Evolutionary conservation across 2,113 vertebrate species (phyloP).

Genomic region (Microcebus ravelobensis): DNA sequence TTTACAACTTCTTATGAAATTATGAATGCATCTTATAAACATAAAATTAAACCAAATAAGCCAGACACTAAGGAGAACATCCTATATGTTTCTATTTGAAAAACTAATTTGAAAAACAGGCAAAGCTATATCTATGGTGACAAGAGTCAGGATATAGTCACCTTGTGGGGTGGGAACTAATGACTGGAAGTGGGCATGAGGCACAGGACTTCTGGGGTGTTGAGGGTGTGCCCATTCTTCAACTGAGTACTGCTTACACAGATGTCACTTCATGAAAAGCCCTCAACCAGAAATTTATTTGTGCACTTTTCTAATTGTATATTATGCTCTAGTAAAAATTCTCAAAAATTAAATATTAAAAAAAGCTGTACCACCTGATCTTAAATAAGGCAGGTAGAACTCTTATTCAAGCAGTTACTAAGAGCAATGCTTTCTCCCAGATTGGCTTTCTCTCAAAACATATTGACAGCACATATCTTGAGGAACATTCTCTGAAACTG

Average conservation of each 20-base stretch:
- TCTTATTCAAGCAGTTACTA: neutral
- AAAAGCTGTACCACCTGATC: neutral
- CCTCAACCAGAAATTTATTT: neutral
- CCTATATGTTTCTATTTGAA: neutral
- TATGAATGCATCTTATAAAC: neutral
- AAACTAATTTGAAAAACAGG: neutral
- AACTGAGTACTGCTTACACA: neutral
- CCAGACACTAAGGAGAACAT: neutral
- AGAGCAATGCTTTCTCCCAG: neutral
- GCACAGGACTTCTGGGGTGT: too few species aligned
- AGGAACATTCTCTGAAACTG: neutral
- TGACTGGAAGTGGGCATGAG: neutral
- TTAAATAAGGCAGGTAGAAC: neutral
- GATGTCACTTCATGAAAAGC: neutral
- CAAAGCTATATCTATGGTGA: neutral
- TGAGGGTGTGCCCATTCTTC: neutral
- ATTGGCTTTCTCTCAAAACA: neutral
- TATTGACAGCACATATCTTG: neutral
- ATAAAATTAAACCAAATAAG: neutral
- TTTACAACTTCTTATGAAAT: neutral
- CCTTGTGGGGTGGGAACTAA: neutral
- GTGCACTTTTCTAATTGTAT: neutral
- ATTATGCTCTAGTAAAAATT: neutral
- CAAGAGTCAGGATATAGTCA: neutral
- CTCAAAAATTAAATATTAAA: neutral